phyloP scores from a whole-genome alignment of 2,797 vertebrate species.

The Anableps anableps region DNA sequence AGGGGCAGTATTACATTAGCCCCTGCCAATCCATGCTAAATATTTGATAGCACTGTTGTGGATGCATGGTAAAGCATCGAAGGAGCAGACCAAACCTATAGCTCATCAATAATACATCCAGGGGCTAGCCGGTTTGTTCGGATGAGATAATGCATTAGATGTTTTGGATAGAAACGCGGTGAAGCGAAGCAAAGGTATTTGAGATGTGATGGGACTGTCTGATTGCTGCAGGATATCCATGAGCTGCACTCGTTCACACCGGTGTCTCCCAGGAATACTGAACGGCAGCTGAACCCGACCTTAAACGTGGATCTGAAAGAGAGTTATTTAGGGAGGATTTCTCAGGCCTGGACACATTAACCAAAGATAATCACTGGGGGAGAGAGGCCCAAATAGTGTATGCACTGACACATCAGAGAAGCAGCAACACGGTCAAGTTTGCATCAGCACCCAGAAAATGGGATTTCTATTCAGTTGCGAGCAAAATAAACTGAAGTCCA shows the following conservation, averaged over 20 bases:
- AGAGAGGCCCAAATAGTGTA: background rate
- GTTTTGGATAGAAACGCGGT: slow-evolving; percentile 50
- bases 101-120: slow-evolving; percentile 71
- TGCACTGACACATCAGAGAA: slow-evolving; percentile 7
- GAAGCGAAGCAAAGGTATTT: slow-evolving; percentile 65
- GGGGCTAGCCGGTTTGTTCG: slow-evolving; percentile 34
- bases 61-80: slow-evolving; percentile 40
- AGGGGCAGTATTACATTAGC: slow-evolving; percentile 41
- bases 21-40: slow-evolving; percentile 65
- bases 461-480: slow-evolving; percentile 16
- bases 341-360: slow-evolving; percentile 34
- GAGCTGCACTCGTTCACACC: slow-evolving; percentile 36
- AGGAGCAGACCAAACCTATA: slow-evolving; percentile 66
- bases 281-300: slow-evolving; percentile 55
- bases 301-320: slow-evolving; percentile 33
- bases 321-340: slow-evolving; percentile 42
- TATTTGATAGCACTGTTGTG: slow-evolving; percentile 71
- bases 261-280: slow-evolving; percentile 56
- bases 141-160: slow-evolving; percentile 60
- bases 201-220: slow-evolving; percentile 58
- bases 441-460: background rate
- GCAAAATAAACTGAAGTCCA: background rate
- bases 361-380: slow-evolving; percentile 20
- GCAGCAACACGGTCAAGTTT: background rate
- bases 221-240: slow-evolving; percentile 46